These are phyloP conservation scores for Enhydra lutris DNA, from an alignment of 2,113 vertebrate species.

Conservation along the genomic window DNA sequence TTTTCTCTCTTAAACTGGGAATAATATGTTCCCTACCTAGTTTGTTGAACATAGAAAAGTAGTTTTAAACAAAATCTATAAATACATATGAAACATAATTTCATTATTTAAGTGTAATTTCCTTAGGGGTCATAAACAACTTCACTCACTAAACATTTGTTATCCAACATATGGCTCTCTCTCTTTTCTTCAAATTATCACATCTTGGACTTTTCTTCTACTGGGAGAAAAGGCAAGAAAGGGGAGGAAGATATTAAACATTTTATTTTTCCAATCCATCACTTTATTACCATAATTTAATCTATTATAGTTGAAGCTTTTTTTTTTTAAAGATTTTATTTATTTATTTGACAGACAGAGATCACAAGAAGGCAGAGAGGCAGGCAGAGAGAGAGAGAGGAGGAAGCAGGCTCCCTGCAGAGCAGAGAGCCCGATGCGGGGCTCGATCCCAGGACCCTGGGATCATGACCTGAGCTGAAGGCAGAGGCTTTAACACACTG, in stretches of 20 bases:
- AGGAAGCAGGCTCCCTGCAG: too few species aligned
- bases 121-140: background rate
- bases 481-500: too few species aligned
- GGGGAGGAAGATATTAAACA: background rate
- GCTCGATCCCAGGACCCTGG: too few species aligned
- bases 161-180: background rate
- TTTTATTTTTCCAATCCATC: background rate
- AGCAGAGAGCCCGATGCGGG: too few species aligned
- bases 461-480: too few species aligned
- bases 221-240: background rate
- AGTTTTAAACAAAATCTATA: background rate
- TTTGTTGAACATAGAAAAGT: background rate
- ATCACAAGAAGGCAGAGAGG: too few species aligned
- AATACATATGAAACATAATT: background rate
- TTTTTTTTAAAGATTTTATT: background rate
- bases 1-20: background rate
- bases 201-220: background rate
- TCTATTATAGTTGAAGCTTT: background rate
- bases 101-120: constrained; percentile 3
- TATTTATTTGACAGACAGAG: too few species aligned
- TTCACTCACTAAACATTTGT: background rate
- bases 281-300: background rate
- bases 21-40: background rate
- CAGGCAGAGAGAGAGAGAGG: too few species aligned
- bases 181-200: background rate